Evolutionary conservation across 1,140 invertebrate genomes (phyloP).

Genomic region (Drosophila willistoni): DNA sequence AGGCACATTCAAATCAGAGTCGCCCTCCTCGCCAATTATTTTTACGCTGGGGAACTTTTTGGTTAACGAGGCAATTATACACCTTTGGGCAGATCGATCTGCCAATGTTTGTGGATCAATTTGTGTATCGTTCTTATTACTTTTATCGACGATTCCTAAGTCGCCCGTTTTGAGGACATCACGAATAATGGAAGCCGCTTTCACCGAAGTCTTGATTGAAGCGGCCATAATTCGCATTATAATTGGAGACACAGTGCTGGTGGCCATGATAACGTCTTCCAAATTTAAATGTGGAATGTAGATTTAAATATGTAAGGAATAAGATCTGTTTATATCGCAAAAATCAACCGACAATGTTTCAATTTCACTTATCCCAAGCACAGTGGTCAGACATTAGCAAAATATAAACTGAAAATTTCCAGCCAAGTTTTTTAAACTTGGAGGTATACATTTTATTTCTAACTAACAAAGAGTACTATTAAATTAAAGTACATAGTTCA

Average conservation of each 20-base stretch:
- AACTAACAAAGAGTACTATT: too few relatives aligned
- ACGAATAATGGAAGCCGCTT: slow-evolving; percentile 94
- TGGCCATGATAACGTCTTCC: slow-evolving; percentile 33
- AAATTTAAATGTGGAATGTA: slow-evolving; percentile 33
- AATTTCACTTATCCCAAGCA: neutral
- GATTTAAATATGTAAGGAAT: neutral
- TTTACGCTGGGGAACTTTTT: slow-evolving; percentile 92
- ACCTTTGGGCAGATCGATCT: slow-evolving; percentile 95
- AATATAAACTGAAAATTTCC: neutral
- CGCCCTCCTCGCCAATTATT: slow-evolving; percentile 97
- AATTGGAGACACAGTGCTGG: slow-evolving; percentile 70
- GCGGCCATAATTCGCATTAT: slow-evolving; percentile 84
- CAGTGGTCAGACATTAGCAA: neutral
- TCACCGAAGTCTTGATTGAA: slow-evolving; percentile 88
- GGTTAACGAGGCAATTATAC: slow-evolving; percentile 94
- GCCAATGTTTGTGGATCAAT: slow-evolving; percentile 97
- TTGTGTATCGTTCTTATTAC: slow-evolving; percentile 84
- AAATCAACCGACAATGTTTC: neutral
- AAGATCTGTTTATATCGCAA: slow-evolving; percentile 14
- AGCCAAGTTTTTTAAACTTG: too few relatives aligned
- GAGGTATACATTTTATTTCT: too few relatives aligned
- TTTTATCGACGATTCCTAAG: slow-evolving; percentile 94
- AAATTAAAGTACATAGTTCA: too few relatives aligned
- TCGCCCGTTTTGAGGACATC: slow-evolving; percentile 95
- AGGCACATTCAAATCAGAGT: slow-evolving; percentile 85